These are phyloP conservation scores for Elanoides forficatus DNA, from an alignment of 2,113 vertebrate species.

Conservation along the genomic window DNA sequence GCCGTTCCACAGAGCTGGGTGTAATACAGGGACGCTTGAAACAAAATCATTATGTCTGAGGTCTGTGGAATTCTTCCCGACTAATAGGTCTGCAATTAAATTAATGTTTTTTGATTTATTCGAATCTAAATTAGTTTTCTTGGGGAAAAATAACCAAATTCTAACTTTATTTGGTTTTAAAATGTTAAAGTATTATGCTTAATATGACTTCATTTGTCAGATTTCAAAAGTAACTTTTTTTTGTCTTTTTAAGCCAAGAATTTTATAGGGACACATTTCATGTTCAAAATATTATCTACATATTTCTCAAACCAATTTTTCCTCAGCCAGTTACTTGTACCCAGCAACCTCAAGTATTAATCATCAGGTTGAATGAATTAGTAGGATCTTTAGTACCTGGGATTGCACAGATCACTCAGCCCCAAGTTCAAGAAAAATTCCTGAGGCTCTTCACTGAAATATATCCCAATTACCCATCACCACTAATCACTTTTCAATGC, in stretches of 20 bases:
- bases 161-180: neutral
- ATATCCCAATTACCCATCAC: neutral
- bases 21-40: fast-evolving
- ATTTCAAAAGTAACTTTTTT: fast-evolving
- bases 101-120: fast-evolving
- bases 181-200: neutral
- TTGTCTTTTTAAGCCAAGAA: neutral
- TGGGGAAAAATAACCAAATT: neutral
- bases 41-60: neutral
- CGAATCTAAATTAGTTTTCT: neutral
- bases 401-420: neutral
- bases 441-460: neutral
- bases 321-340: neutral
- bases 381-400: too few relatives aligned
- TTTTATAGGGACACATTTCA: neutral
- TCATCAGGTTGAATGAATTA: fast-evolving
- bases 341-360: neutral
- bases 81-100: too few relatives aligned
- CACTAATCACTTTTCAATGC: neutral
- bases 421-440: neutral
- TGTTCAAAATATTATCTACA: fast-evolving
- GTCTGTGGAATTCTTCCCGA: fast-evolving
- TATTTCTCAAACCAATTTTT: neutral
- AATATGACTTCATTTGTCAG: neutral
- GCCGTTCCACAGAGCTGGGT: fast-evolving